phyloP scores from a whole-genome alignment of 2,888 invertebrate genomes.

The Uropetala carovei region DNA sequence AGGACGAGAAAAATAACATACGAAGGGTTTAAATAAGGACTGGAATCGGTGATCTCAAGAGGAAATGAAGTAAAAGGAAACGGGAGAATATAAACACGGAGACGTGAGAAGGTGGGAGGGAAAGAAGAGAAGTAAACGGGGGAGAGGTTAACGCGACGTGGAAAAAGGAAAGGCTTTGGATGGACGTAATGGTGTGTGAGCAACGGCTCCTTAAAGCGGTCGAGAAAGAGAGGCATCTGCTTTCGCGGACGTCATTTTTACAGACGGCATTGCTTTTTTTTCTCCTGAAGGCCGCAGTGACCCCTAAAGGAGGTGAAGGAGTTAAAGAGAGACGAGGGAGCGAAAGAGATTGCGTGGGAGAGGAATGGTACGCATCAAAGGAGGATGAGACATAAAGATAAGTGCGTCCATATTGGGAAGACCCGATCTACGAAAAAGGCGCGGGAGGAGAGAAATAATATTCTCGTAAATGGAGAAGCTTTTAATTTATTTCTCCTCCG shows the following conservation, averaged over 20 bases:
- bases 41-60: no score
- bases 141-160: background rate
- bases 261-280: slow-evolving; percentile 1
- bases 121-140: background rate
- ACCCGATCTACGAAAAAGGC: background rate
- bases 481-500: background rate
- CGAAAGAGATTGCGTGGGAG: background rate
- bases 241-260: background rate
- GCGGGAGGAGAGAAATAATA: background rate
- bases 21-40: no score
- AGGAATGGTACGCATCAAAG: background rate
- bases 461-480: background rate
- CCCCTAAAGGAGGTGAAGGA: background rate
- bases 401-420: slow-evolving; percentile 1
- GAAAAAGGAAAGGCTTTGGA: no score
- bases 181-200: no score
- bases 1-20: no score
- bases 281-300: background rate
- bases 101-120: background rate
- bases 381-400: background rate
- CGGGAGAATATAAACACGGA: no score
- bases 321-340: background rate
- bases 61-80: no score
- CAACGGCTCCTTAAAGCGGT: no score
- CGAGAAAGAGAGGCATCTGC: background rate